Conservation (phyloP, 1,140 invertebrate species). For the Tyrophagus putrescentiae region DNA sequence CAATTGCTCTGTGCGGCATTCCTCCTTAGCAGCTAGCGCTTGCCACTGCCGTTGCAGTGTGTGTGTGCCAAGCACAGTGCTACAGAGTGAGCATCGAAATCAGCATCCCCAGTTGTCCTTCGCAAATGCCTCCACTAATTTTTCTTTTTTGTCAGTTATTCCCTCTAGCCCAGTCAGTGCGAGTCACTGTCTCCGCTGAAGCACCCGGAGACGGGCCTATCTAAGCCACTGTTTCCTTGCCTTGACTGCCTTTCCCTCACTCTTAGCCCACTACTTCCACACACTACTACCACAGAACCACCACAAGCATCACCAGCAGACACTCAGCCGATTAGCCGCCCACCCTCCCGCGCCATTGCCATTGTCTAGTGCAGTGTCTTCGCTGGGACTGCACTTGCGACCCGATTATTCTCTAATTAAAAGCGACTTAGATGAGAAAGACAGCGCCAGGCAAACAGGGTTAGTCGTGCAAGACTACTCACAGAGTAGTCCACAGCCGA, state of each 20-base stretch:
- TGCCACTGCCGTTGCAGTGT: too few species aligned
- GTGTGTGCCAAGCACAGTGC: too few species aligned
- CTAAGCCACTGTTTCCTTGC: constrained; percentile 3
- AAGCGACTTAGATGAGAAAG: too few species aligned
- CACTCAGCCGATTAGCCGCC: not conserved
- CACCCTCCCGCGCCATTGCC: not conserved
- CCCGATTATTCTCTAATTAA: too few species aligned
- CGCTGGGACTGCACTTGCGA: too few species aligned
- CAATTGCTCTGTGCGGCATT: too few species aligned
- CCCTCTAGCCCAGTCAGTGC: not conserved
- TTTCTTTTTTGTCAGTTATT: constrained; percentile 12
- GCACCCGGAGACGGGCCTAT: not conserved
- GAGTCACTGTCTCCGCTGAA: not conserved
- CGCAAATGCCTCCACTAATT: not conserved
- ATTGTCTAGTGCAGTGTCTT: too few species aligned
- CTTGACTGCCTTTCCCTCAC: not conserved
- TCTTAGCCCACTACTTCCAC: not conserved
- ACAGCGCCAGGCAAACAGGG: too few species aligned
- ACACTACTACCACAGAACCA: not conserved
- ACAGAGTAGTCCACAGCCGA: too few species aligned
- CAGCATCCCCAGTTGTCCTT: not conserved
- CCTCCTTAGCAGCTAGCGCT: too few species aligned
- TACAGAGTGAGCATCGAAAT: not conserved
- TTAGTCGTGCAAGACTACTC: too few species aligned
- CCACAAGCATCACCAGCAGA: not conserved